Evolutionary conservation across 2,888 invertebrate genomes (phyloP).

Genomic region (Mythimna pallens): DNA sequence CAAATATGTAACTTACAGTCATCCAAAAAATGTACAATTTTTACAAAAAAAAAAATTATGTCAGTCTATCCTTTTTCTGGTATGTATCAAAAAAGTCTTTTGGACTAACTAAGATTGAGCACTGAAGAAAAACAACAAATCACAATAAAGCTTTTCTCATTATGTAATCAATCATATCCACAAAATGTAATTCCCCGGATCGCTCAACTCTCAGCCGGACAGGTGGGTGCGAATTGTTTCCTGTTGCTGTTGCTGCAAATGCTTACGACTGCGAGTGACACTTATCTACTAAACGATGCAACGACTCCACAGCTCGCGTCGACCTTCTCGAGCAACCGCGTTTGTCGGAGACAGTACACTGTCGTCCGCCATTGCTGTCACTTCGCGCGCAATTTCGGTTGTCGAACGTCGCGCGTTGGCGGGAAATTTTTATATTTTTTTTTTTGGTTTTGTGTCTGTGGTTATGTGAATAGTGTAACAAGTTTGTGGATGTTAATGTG

Average conservation of each 20-base stretch:
- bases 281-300: slow-evolving; percentile 58
- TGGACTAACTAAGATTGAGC: no score
- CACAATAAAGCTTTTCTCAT: no score
- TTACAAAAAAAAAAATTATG: no score
- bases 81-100: no score
- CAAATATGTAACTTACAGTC: no score
- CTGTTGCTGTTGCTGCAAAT: slow-evolving; percentile 60
- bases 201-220: slow-evolving; percentile 10
- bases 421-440: slow-evolving; percentile 46
- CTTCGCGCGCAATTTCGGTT: slow-evolving; percentile 70
- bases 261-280: slow-evolving; percentile 23
- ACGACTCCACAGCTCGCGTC: slow-evolving; percentile 56
- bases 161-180: background rate
- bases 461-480: slow-evolving; percentile 47
- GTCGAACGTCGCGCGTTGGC: slow-evolving; percentile 59
- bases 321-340: slow-evolving; percentile 61
- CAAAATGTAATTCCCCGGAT: background rate
- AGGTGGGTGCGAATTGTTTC: slow-evolving; percentile 63
- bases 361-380: slow-evolving; percentile 72
- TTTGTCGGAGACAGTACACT: slow-evolving; percentile 65
- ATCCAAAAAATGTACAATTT: no score
- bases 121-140: no score
- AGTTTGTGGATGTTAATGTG: slow-evolving; percentile 27
- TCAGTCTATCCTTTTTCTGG: no score
- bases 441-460: slow-evolving; percentile 49